A percentile compares a stretch with the other conserved stretches of the same genome.
These are phyloP conservation scores for Malurus leucopterus DNA, from an alignment of 2,797 vertebrate genomes.

Conservation along the genomic window DNA sequence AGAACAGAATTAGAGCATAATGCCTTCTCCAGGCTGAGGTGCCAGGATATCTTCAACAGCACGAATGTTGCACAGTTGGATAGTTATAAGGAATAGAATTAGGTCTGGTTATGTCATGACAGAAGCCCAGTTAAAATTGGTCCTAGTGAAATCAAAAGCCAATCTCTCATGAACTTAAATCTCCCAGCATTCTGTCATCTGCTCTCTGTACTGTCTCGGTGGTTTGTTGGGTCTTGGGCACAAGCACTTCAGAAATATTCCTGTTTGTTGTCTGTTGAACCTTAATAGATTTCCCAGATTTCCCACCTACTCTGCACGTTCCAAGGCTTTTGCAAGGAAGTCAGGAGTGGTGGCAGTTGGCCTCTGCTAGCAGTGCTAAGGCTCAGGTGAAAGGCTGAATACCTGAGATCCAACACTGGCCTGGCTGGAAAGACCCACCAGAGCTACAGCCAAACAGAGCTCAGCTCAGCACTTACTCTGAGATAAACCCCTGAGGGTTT, in stretches of 20 bases:
- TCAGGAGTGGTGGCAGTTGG: neutral
- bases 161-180: neutral
- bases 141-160: neutral
- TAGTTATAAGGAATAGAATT: neutral
- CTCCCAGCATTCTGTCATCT: neutral
- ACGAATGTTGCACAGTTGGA: neutral
- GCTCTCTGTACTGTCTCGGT: neutral
- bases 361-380: neutral
- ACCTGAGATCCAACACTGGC: neutral
- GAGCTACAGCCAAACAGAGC: neutral
- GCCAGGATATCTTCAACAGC: neutral
- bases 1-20: neutral
- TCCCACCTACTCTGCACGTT: neutral
- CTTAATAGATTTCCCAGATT: neutral
- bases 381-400: neutral
- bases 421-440: neutral
- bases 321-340: neutral
- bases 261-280: neutral
- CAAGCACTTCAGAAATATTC: neutral
- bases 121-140: neutral
- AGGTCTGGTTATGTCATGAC: neutral
- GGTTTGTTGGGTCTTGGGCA: neutral
- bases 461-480: neutral
- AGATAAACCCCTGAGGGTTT: neutral
- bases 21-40: neutral